Base-by-base conservation (phyloP, 2,888 invertebrate genomes). In the Phlogophora meticulosa region DNA sequence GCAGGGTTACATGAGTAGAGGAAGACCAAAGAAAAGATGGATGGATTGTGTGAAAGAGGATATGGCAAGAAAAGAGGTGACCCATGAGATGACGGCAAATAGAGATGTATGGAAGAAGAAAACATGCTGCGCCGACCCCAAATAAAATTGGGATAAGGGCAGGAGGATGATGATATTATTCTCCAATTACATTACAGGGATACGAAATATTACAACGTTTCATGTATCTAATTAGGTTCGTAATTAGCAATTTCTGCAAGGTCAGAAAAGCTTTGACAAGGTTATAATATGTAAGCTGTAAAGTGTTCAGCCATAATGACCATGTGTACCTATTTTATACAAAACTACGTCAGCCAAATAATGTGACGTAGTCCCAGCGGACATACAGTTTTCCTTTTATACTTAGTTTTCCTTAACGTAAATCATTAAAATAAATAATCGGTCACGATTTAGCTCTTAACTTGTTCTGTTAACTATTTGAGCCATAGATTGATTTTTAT, bases 241-340 rank as follows among this genome's bases (percentile, higher is more conserved):
- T 65, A 77, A 78, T 78, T 74, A 60, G 66, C 55, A 48, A 52
- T 66, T 67, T 78, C 53, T 63, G 53, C 58, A 74, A 76, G 73
- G 71, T 72, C 63, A 69, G 58, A 63, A 61, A 60, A 59, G 57
- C 42, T 62, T 46, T 65, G 52, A 64, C 62, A 52, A 69, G 62
- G 61, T 72, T 46, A 60, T n/a, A n/a, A n/a, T 32, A 57, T 49
- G 28, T 58, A 61, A 74, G 43, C 46, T 55, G 5, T 69, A 22
- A 22, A 38, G n/a, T 38, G 32, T 32, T 48, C 22, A 59, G 20
- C n/a, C 22, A 59, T 58, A 28, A 28, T 28, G 2, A 46, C 42
- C 43, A 72, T 74, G 13, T 56, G 40, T 49, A n/a, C n/a, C n/a
- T n/a, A 61, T 49, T 53, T 74, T 59, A 51, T 59, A 55, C n/a